Base-by-base conservation (phyloP, 2,113 vertebrate genomes). In the Pitta sordida region DNA sequence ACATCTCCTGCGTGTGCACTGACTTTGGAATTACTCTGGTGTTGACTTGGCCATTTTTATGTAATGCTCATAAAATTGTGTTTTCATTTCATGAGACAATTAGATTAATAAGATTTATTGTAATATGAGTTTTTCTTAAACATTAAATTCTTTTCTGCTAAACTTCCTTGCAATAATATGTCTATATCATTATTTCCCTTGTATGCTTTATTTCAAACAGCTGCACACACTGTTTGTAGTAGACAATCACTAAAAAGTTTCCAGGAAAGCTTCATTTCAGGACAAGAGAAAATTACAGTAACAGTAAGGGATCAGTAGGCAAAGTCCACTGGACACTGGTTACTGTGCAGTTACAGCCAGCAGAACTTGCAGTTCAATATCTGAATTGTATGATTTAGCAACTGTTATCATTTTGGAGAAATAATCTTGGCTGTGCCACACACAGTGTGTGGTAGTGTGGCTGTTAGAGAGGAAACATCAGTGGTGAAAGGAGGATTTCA, bases 151-250 rank as follows among this genome's bases (percentile, higher is more conserved):
- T 82, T 51, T 88, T 73, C 59, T 76, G 34, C 30, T 60, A 34
- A 74, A 34, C 17, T 52, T 70, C 52, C 62, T 90, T 84, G 82
- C 86, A 86, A 7, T 91, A 22, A 60, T 91, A 79, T 69, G 55
- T 92, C 83, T 94, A 1, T 91, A 52, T 83, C 67, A 7, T 27
- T 56, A 32, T 73, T 94, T 85, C 55, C 24, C 29, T 78, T 80
- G 36, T 95, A 74, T 95, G 79, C 79, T 96, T 86, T 78, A 80
- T 94, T 97, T 97, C 93, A 95, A 96, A 88, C 77, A 95, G 96
- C 91, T 96, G 90, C 94, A 94, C 74, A 48, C 59, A 83, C 73
- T 95, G 59, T 97, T 97, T 97, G 92, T 95, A 36, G 87, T 91
- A 89, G 92, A 95, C 43, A 94, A 64, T 52, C 84, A 93, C 67